Conservation (phyloP, 64 coral and sea anemone genomes). For the Dendrophyllia cribrosa region DNA sequence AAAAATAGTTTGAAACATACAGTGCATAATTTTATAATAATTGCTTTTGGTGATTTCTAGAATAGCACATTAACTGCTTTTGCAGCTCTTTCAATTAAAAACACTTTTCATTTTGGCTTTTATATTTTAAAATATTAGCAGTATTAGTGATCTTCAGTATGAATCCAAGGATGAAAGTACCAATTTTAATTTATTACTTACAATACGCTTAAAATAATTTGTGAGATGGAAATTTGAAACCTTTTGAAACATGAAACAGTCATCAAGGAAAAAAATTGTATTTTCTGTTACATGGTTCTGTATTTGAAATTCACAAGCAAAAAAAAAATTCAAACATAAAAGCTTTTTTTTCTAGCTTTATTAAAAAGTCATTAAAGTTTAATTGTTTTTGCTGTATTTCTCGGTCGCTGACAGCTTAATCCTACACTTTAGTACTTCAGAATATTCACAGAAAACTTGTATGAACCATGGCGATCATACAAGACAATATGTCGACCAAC, state of each 20-base stretch:
- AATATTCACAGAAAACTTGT: background rate
- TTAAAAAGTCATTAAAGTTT: constrained; percentile 48
- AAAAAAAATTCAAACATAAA: background rate
- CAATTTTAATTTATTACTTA: constrained; percentile 14
- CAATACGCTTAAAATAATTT: constrained; percentile 18
- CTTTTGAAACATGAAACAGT: background rate
- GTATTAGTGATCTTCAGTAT: background rate
- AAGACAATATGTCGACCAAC: too few species aligned
- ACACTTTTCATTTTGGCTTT: background rate
- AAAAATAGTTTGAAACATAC: background rate
- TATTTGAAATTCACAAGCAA: background rate
- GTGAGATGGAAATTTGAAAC: background rate
- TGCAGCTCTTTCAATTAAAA: background rate
- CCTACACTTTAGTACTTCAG: too few species aligned
- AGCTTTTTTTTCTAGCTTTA: background rate
- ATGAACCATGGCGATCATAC: too few species aligned
- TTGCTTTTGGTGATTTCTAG: background rate
- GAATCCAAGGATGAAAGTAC: background rate
- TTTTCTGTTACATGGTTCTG: background rate
- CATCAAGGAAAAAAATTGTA: background rate
- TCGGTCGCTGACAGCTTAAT: background rate
- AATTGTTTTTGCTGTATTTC: background rate
- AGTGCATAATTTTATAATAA: too few species aligned
- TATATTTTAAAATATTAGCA: background rate
- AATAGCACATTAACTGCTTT: background rate